Evolutionary conservation across 2,888 invertebrate genomes (phyloP).

Genomic region (Bombyx huttoni): DNA sequence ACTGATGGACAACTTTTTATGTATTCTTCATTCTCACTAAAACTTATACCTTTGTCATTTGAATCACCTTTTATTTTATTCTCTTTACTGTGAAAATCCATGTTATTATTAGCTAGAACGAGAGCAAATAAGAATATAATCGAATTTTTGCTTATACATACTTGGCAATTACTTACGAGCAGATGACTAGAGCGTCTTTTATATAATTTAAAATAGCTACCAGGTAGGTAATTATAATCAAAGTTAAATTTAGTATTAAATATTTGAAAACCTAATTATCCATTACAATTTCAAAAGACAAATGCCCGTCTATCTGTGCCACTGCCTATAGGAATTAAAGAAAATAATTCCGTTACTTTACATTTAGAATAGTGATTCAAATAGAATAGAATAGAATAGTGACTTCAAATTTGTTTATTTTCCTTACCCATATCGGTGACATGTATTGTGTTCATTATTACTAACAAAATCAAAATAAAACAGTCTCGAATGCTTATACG

Average conservation of each 20-base stretch:
- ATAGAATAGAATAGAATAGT: neutral
- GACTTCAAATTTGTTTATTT: neutral
- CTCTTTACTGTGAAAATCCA: slow-evolving; percentile 64
- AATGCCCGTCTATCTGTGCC: no score
- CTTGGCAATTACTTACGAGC: no score
- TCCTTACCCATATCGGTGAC: slow-evolving; percentile 61
- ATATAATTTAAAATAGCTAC: no score
- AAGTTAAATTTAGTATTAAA: no score
- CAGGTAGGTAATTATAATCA: no score
- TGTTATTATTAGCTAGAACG: slow-evolving; percentile 70
- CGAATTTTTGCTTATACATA: neutral
- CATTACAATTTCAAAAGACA: no score
- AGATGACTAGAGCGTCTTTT: no score
- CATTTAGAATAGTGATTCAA: neutral
- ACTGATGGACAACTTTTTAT: slow-evolving; percentile 42
- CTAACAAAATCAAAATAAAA: slow-evolving; percentile 51
- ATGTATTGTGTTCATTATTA: slow-evolving; percentile 63
- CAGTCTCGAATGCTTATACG: slow-evolving; percentile 50
- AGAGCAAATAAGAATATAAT: neutral
- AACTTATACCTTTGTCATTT: slow-evolving; percentile 43
- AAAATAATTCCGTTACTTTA: no score
- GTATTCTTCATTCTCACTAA: slow-evolving; percentile 55
- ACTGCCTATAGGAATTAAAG: no score
- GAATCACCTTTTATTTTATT: slow-evolving; percentile 57
- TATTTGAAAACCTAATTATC: no score